phyloP scores from a whole-genome alignment of 2,797 vertebrate species.

The Enteromius thamalakanensis region DNA sequence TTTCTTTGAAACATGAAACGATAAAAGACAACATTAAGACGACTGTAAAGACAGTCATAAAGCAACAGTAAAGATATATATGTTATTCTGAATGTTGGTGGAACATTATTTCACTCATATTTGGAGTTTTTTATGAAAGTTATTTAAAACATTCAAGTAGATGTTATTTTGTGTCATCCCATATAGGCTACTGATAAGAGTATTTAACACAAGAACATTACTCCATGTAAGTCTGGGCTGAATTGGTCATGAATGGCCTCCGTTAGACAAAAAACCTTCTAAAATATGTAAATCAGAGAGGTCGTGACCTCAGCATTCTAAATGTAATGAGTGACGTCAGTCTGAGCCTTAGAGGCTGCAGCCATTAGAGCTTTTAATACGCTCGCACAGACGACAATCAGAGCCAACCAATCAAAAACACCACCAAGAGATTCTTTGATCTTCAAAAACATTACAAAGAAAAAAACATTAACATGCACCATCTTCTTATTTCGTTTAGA shows the following conservation, averaged over 20 bases:
- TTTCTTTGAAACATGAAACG: slow-evolving; percentile 1
- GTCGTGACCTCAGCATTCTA: slow-evolving; percentile 35
- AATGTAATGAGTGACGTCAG: slow-evolving; percentile 45
- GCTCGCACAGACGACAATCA: slow-evolving; percentile 19
- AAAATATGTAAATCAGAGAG: slow-evolving; percentile 52
- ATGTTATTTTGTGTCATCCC: neutral
- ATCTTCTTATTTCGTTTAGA: neutral
- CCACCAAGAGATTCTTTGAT: slow-evolving; percentile 29
- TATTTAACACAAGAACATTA: neutral
- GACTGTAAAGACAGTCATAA: too few species aligned
- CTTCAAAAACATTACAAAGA: slow-evolving; percentile 24
- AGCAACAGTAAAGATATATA: neutral
- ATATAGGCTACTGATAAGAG: neutral
- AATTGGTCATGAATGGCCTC: slow-evolving; percentile 5
- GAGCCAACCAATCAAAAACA: slow-evolving; percentile 25
- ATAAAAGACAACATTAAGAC: neutral
- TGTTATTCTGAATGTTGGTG: neutral
- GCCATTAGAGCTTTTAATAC: neutral
- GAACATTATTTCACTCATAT: neutral
- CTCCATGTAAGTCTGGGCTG: too few species aligned
- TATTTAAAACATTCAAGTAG: neutral
- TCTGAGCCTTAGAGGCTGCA: slow-evolving; percentile 26
- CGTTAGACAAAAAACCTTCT: slow-evolving; percentile 40
- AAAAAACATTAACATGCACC: neutral
- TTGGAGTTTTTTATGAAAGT: neutral